A percentile compares a stretch with the other conserved stretches of the same genome.
These are phyloP conservation scores for Cyrtonyx montezumae DNA, from an alignment of 2,113 vertebrate species.

Conservation along the genomic window DNA sequence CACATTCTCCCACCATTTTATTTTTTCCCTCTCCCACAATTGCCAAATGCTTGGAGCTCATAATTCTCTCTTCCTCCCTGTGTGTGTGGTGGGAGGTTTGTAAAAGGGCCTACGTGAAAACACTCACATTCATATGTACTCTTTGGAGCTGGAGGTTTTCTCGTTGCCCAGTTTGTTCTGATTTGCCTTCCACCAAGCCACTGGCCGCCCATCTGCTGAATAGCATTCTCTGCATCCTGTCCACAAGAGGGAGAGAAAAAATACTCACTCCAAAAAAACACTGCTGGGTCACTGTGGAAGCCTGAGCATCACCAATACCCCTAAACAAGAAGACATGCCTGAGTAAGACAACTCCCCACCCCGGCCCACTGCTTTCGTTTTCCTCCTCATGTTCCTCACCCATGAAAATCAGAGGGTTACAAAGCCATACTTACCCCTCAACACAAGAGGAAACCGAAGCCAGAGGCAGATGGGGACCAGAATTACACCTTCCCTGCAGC, in stretches of 20 bases:
- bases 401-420: not conserved
- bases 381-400: not conserved
- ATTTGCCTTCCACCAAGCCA: constrained; percentile 98
- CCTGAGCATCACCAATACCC: not conserved
- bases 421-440: not conserved
- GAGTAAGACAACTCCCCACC: not conserved
- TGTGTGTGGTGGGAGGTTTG: accelerated
- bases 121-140: constrained; percentile 92
- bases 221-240: constrained; percentile 96
- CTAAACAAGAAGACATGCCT: not conserved
- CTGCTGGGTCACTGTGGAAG: not conserved
- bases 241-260: not conserved
- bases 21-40: not conserved
- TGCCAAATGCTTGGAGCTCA: accelerated
- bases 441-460: accelerated
- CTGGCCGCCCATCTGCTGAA: constrained; percentile 98
- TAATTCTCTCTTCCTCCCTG: not conserved
- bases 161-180: constrained; percentile 98
- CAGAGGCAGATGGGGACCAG: accelerated
- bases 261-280: not conserved
- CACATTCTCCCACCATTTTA: too few relatives aligned
- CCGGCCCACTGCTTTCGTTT: too few relatives aligned
- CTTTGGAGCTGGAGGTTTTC: constrained; percentile 97
- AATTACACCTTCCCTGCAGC: not conserved
- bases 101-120: not conserved